Base-by-base conservation (phyloP, 2,888 invertebrate species). In the Cataglyphis albicans region DNA sequence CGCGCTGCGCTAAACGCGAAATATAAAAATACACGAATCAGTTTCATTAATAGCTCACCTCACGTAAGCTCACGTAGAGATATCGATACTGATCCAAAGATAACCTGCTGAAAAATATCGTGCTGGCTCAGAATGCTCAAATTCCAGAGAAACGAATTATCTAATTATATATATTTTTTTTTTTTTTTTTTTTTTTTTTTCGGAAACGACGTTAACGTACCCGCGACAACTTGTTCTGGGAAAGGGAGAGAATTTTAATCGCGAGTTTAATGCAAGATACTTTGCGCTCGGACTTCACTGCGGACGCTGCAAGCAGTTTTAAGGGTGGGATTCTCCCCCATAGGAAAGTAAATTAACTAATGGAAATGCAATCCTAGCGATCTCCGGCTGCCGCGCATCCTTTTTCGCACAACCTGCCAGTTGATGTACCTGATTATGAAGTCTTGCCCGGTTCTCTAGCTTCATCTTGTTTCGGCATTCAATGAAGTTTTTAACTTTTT, bases 291-390 rank as follows among this genome's bases (percentile, higher is more conserved):
- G 80, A 82, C 85, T 82, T 89, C 89, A 83, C 84, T 81, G 52
- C 52, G 83, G 81, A 84, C 76, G 83, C 83, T 83, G 82, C 81
- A 85, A 84, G 85, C 89, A 86, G 88, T 89, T 89, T 89, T 83
- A 83, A 76, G 59, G 80, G 65, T 63, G 78, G n/a, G 52, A 59
- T 38, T 52, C 35, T 59, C 81, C 64, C 3, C 81, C 35, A 2
- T 38, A 9, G 73, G 70, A 89, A 83, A 90, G 87, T 84, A 88
- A 89, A 89, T 89, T 89, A 89, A 89, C 89, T 89, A 89, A 89
- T 89, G 89, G 90, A 89, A 89, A 89, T 85, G 89, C 87, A 86
- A 89, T 90, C 87, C 84, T 55, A 65, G 67, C 84, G 75, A 67
- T 84, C 25, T 67, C 81, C 81, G 63, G 52, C 68, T 57, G 38